Base-by-base conservation (phyloP, 2,113 vertebrate species). In the Pollimyrus isidori region DNA sequence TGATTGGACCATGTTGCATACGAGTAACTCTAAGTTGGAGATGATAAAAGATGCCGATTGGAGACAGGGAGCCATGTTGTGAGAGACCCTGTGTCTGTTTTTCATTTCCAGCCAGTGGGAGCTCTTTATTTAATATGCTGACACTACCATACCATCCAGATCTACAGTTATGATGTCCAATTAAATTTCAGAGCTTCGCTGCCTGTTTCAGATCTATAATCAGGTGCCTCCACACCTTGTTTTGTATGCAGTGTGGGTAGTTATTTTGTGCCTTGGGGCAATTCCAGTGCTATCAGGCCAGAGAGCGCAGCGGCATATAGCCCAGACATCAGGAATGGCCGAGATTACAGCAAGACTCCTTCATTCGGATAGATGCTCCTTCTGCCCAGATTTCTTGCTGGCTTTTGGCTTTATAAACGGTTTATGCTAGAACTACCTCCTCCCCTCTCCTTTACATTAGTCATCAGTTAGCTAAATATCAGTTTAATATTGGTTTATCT, bases 111-210 rank as follows among this genome's bases (percentile, higher is more conserved):
- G 7, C 90, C 69, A 17, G 35, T 88, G 26, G 50, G 82, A 48
- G 73, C 90, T 88, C 83, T 89, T 88, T 76, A 84, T 92, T 91
- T 91, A 90, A 92, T 93, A 82, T 89, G 90, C 91, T 90, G 89
- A 91, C 87, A 89, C 89, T 90, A 86, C 91, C 88, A 84, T 48
- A 91, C 90, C 88, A 91, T 90, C 89, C 91, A 91, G 73, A 93
- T 92, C 93, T 93, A 92, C 94, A 94, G 93, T 91, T 92, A 91
- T 90, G 92, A 89, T 90, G 90, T 90, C 91, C 90, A 92, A 89
- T 94, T 95, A 92, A 90, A 92, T 92, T 42, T 65, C 92, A 90
- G 94, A 93, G 91, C 90, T 84, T 69, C 56, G 89, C 88, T 92
- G 90, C 85, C 45, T 87, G 89, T 88, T 89, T 76, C 82, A 46